Evolutionary conservation across 2,113 vertebrate species (phyloP), one percentile per base, ranked within the genome.

Genomic region (Upupa epops): DNA sequence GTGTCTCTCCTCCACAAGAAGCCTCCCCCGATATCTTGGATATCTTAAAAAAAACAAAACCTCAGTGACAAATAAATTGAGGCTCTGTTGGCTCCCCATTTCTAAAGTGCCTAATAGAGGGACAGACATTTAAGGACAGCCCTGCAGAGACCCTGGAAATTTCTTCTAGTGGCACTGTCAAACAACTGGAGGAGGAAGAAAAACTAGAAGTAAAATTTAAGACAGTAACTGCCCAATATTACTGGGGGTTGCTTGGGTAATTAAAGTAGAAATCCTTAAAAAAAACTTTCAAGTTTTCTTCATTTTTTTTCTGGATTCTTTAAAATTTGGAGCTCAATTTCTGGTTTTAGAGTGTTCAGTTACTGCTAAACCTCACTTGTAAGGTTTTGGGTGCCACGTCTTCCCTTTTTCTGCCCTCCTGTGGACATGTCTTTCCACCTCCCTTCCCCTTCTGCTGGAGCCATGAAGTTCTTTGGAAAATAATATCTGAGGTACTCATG

Each of bases 61-160:
- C 40, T 65, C 12, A 29, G 12, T 73, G 77, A 40, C 74, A 86
- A 93, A 54, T 70, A 10, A n/a, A 20, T 55, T 26, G 46, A 26
- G 58, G 81, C 24, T 40, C 25, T 29, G 29, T 69, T 69, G 51
- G 28, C 51, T 66, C 3, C 64, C 71, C 12, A 42, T 68, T 28
- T 80, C 34, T 54, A 18, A 37, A 55, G 20, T 63, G 29, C 51
- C 25, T 24, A 2, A 1, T 8, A 49, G n/a, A 40, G 48, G 49
- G 60, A 24, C 54, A 91, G 12, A 20, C 5, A 20, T 60, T 36
- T 73, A 59, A 54, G 59, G 32, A 48, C 28, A 78, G 68, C 29
- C 0, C 0, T 76, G 36, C 32, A 24, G 60, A 28, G 25, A 29
- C 46, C 25, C 36, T 28, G 42, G 16, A 49, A 42, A 14, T 37